phyloP scores from a whole-genome alignment of 1,140 invertebrate genomes.

The Mamestra configurata region DNA sequence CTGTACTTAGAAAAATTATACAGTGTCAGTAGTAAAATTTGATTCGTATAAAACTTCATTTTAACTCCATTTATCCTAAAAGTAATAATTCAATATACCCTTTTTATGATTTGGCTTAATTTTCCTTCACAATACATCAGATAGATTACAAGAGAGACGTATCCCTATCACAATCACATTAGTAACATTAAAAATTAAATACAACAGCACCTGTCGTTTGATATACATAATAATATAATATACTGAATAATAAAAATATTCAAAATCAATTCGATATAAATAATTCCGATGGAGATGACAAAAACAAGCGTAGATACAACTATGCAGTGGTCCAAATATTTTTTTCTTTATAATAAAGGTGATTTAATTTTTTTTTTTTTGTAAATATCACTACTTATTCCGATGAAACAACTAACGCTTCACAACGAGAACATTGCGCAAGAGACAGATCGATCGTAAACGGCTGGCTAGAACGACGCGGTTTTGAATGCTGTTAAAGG shows the following conservation, averaged over 20 bases:
- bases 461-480: constrained; percentile 19
- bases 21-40: constrained; percentile 81
- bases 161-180: constrained; percentile 80
- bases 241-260: constrained; percentile 80
- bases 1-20: constrained; percentile 84
- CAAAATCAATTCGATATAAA: constrained; percentile 76
- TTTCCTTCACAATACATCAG: constrained; percentile 74
- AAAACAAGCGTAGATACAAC: constrained; percentile 81
- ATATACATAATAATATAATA: constrained; percentile 79
- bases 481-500: constrained; percentile 7
- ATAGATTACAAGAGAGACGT: constrained; percentile 80
- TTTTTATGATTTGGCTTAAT: constrained; percentile 85
- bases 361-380: constrained; percentile 61
- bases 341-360: constrained; percentile 58
- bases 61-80: constrained; percentile 81
- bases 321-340: constrained; percentile 79
- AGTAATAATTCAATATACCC: constrained; percentile 84
- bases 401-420: constrained; percentile 77
- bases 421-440: constrained; percentile 71
- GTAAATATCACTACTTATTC: constrained; percentile 76
- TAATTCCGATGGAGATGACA: constrained; percentile 73
- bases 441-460: constrained; percentile 47
- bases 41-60: constrained; percentile 82
- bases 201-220: constrained; percentile 85
- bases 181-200: constrained; percentile 85